Evolutionary conservation across 2,113 vertebrate genomes (phyloP).

Genomic region (Aepyceros melampus): DNA sequence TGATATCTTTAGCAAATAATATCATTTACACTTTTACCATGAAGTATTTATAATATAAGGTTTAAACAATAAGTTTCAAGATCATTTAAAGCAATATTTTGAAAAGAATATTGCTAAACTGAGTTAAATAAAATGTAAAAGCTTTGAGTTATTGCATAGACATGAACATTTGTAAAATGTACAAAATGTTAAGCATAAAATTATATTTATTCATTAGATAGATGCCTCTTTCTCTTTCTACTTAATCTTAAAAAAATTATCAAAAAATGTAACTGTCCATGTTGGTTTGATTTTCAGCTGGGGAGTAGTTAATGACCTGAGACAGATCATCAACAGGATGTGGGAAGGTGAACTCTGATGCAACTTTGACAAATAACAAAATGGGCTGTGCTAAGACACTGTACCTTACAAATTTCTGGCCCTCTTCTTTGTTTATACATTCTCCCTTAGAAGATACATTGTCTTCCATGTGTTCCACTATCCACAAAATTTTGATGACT

Average conservation of each 20-base stretch:
- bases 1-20: conserved; percentile 44
- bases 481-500: not conserved
- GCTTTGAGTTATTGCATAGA: not conserved
- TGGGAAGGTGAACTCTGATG: not conserved
- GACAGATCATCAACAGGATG: not conserved
- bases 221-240: not conserved
- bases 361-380: not conserved
- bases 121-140: not conserved
- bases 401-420: not conserved
- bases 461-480: not conserved
- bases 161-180: not conserved
- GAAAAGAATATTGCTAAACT: not conserved
- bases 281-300: not conserved
- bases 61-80: conserved; percentile 42
- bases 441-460: not conserved
- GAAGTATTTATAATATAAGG: not conserved
- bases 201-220: conserved; percentile 19
- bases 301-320: not conserved
- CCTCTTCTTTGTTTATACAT: not conserved
- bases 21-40: conserved; percentile 13
- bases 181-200: conserved; percentile 20
- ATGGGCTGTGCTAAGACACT: not conserved
- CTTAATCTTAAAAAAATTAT: conserved; percentile 17
- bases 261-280: not conserved
- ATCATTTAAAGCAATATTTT: not conserved